phyloP scores from a whole-genome alignment of 2,888 invertebrate species.

The Erebia epiphron region DNA sequence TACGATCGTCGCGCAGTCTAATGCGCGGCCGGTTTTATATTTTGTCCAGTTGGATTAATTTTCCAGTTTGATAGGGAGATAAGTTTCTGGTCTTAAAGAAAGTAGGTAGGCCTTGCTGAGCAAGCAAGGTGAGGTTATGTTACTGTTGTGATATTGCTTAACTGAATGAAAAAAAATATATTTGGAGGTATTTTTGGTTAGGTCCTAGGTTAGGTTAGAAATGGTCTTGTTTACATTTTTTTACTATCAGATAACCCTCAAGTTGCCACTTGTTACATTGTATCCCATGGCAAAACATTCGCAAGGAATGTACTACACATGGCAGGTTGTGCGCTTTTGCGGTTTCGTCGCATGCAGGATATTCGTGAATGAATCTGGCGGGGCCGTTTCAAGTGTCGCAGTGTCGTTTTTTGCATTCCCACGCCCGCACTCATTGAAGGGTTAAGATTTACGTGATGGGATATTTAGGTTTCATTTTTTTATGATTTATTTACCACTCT shows the following conservation, averaged over 20 bases:
- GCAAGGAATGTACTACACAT: constrained; percentile 46
- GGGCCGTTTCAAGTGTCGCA: constrained; percentile 54
- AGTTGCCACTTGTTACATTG: constrained; percentile 40
- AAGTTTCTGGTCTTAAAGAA: neutral
- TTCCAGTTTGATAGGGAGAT: constrained; percentile 24
- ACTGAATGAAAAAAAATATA: too few species aligned
- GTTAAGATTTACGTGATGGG: constrained; percentile 53
- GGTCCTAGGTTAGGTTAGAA: too few species aligned
- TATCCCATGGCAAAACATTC: constrained; percentile 45
- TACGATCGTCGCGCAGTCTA: constrained; percentile 44
- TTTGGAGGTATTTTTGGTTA: too few species aligned
- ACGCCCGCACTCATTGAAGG: constrained; percentile 59
- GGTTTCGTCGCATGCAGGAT: constrained; percentile 80
- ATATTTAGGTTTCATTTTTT: constrained; percentile 31
- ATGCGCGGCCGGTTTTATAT: constrained; percentile 42
- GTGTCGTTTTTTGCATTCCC: constrained; percentile 70
- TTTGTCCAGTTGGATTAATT: constrained; percentile 32
- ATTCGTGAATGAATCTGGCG: constrained; percentile 74
- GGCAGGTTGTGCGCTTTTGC: constrained; percentile 72
- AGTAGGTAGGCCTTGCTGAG: neutral
- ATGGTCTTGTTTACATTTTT: constrained; percentile 27
- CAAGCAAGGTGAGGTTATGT: neutral
- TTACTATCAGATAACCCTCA: constrained; percentile 56
- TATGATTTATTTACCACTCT: constrained; percentile 9
- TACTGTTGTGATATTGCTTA: too few species aligned